Conservation (phyloP, 2,113 vertebrate species). For the Paratilapia polleni region DNA sequence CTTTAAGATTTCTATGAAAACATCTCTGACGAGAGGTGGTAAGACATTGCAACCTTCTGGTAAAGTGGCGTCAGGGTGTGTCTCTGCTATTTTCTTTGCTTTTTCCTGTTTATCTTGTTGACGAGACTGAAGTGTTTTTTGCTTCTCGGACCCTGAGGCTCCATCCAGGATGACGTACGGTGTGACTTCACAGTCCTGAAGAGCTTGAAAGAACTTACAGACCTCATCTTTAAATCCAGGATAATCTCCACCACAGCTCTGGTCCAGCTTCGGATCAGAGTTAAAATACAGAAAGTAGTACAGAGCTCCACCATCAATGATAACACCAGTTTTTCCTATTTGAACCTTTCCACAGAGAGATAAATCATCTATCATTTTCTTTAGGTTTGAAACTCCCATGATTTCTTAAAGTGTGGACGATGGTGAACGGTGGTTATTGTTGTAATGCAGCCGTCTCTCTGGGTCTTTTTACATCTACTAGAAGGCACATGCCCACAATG, state of each 20-base stretch:
- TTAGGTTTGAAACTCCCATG: not conserved
- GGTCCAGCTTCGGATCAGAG: not conserved
- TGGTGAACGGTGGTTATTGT: not conserved
- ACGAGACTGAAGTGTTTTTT: not conserved
- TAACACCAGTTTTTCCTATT: not conserved
- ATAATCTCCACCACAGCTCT: not conserved
- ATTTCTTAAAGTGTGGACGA: not conserved
- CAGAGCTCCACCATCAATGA: constrained; percentile 5
- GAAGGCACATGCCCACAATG: no score
- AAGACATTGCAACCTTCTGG: not conserved
- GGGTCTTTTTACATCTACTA: not conserved
- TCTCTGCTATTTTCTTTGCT: not conserved
- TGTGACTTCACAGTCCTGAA: not conserved
- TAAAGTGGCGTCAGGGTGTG: not conserved
- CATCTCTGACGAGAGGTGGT: not conserved
- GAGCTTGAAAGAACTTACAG: not conserved
- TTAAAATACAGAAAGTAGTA: not conserved
- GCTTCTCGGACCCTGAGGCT: not conserved
- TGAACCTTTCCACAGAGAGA: not conserved
- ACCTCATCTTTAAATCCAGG: not conserved
- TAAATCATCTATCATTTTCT: not conserved
- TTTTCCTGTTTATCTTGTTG: not conserved
- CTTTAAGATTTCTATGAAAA: constrained; percentile 2
- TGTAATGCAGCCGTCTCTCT: not conserved
- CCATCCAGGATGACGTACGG: not conserved